These are phyloP conservation scores for Imbricaverruca yamaguchii DNA, from an alignment of 2,888 invertebrate genomes.

Conservation along the genomic window DNA sequence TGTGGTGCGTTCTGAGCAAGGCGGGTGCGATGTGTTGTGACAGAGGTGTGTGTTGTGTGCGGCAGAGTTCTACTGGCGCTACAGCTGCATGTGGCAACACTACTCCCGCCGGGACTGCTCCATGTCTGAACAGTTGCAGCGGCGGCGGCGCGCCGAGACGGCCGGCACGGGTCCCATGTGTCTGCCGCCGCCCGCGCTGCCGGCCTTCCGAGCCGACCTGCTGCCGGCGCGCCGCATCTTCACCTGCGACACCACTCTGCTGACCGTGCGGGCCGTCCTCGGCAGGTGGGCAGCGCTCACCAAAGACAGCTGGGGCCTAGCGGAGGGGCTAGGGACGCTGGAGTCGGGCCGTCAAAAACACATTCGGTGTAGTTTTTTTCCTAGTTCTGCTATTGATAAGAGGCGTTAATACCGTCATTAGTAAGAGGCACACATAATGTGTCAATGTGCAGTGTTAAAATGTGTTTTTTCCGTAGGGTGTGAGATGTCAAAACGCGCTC, in stretches of 20 bases:
- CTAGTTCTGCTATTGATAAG: no score
- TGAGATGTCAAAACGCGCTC: no score
- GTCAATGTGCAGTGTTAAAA: no score
- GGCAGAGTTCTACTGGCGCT: conserved; percentile 78
- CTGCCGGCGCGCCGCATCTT: conserved; percentile 70
- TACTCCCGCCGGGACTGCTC: conserved; percentile 88
- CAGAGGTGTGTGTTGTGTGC: conserved; percentile 41
- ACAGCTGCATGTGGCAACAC: conserved; percentile 97
- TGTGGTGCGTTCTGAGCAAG: no score
- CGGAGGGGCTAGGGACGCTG: neutral
- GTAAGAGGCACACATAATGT: no score
- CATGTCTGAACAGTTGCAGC: conserved; percentile 62
- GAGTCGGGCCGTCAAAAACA: no score
- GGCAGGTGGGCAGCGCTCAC: conserved; percentile 51
- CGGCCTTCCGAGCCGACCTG: conserved; percentile 66
- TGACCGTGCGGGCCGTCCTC: conserved; percentile 68
- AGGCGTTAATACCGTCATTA: no score
- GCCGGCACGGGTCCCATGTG: conserved; percentile 77
- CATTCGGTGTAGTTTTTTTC: no score
- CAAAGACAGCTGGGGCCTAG: no score
- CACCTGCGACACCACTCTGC: conserved; percentile 81
- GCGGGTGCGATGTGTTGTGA: no score
- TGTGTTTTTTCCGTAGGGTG: no score
- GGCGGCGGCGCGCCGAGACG: conserved; percentile 69
- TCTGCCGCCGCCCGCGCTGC: conserved; percentile 72